A percentile compares a stretch with the other conserved stretches of the same genome.
phyloP scores from a whole-genome alignment of 92 coral and sea anemone genomes.

The Zoanthus gigantus region DNA sequence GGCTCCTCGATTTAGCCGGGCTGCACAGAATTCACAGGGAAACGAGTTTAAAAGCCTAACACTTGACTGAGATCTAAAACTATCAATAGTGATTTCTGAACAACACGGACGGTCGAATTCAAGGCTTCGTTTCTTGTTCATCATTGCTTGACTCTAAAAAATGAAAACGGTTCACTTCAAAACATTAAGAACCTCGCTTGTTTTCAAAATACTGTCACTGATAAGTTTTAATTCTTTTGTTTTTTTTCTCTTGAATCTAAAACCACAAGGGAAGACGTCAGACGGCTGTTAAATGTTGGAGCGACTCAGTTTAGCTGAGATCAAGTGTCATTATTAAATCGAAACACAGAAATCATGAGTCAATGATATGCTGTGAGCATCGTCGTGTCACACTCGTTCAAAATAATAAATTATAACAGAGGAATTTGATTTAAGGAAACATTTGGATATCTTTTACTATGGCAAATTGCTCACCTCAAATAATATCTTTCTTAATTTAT shows the following conservation, averaged over 20 bases:
- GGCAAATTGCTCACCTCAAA: not conserved
- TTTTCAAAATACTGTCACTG: not conserved
- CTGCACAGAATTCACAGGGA: not conserved
- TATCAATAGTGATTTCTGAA: not conserved
- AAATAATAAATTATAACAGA: not conserved
- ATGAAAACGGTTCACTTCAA: not conserved
- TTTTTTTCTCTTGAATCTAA: not conserved
- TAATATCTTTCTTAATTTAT: not conserved
- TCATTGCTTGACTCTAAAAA: not conserved
- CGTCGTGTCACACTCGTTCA: constrained; percentile 1
- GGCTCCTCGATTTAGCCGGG: constrained; percentile 26
- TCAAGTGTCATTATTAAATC: constrained; percentile 32
- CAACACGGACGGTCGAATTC: not conserved
- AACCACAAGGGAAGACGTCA: not conserved
- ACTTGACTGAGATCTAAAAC: not conserved
- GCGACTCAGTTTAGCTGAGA: not conserved
- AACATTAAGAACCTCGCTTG: not conserved
- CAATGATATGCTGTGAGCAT: constrained; percentile 14
- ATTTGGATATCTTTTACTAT: not conserved
- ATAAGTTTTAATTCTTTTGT: not conserved
- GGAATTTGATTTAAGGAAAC: not conserved
- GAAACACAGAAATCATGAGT: constrained; percentile 42
- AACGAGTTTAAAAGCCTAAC: constrained; percentile 11
- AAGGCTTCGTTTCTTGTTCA: not conserved
- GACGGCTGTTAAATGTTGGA: not conserved